phyloP scores from a whole-genome alignment of 2,113 vertebrate species.

The Neodon shergylaensis region DNA sequence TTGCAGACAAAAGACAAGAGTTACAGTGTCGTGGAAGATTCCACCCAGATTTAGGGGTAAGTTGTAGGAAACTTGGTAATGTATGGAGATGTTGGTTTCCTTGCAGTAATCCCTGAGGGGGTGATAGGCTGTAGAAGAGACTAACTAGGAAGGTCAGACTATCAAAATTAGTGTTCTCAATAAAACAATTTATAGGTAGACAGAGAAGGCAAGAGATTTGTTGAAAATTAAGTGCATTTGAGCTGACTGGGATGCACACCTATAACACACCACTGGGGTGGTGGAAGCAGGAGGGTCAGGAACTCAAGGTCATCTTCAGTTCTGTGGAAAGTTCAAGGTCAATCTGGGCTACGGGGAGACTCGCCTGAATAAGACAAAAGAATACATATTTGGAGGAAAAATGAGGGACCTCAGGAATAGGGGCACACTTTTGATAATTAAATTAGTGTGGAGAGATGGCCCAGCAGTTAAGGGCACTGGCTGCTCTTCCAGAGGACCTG shows the following conservation, averaged over 20 bases:
- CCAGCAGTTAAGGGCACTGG: too few species aligned
- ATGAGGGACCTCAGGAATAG: background rate
- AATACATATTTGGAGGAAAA: background rate
- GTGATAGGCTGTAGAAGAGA: background rate
- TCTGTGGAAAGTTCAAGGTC: background rate
- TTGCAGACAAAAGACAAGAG: background rate
- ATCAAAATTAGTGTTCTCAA: background rate
- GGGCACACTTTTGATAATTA: background rate
- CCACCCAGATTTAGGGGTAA: background rate
- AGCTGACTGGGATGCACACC: too few species aligned
- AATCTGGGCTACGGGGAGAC: background rate
- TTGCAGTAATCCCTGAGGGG: background rate
- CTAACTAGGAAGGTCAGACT: background rate
- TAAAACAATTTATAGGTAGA: background rate
- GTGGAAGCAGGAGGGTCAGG: background rate
- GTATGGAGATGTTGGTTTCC: background rate
- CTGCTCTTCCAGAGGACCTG: too few species aligned
- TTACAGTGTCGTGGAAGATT: background rate
- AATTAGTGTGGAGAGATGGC: background rate
- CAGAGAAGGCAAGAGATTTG: too few species aligned
- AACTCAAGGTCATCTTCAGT: background rate
- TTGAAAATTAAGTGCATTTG: too few species aligned
- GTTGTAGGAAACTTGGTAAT: background rate
- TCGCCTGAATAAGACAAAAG: background rate
- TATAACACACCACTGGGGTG: too few species aligned